These are phyloP conservation scores for Lepidocyrtoides sp. DNA, from an alignment of 2,888 invertebrate species.

Conservation along the genomic window DNA sequence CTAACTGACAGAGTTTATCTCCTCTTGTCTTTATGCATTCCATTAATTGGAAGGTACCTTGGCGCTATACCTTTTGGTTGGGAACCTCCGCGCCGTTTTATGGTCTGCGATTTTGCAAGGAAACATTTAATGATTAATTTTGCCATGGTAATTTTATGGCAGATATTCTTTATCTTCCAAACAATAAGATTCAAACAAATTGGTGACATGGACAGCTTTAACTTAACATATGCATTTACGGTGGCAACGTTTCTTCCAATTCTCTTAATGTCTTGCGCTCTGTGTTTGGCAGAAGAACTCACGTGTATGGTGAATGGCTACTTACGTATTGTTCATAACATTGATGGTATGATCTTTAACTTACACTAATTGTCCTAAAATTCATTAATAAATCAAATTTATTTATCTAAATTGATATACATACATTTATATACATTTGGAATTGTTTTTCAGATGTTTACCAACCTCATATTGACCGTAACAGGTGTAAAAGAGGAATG, in stretches of 20 bases:
- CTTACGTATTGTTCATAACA: not conserved
- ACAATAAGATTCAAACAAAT: not conserved
- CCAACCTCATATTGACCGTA: constrained; percentile 26
- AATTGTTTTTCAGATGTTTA: not conserved
- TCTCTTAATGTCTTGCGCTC: not conserved
- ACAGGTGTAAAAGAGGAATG: not conserved
- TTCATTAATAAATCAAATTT: no score
- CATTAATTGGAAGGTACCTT: not conserved
- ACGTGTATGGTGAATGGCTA: not conserved
- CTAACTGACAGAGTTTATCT: constrained; percentile 9
- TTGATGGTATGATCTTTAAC: not conserved
- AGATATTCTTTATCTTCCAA: not conserved
- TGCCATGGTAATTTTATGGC: not conserved
- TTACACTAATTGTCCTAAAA: not conserved
- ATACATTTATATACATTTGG: not conserved
- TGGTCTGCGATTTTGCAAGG: not conserved
- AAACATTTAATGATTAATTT: not conserved
- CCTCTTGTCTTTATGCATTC: not conserved
- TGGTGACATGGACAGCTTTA: constrained; percentile 26
- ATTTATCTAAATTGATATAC: not conserved
- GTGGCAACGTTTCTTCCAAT: not conserved
- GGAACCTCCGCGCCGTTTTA: not conserved
- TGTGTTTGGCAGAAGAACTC: not conserved
- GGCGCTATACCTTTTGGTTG: not conserved
- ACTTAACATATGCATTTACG: not conserved